phyloP scores from a whole-genome alignment of 2,113 vertebrate species.

The Sorex fumeus region DNA sequence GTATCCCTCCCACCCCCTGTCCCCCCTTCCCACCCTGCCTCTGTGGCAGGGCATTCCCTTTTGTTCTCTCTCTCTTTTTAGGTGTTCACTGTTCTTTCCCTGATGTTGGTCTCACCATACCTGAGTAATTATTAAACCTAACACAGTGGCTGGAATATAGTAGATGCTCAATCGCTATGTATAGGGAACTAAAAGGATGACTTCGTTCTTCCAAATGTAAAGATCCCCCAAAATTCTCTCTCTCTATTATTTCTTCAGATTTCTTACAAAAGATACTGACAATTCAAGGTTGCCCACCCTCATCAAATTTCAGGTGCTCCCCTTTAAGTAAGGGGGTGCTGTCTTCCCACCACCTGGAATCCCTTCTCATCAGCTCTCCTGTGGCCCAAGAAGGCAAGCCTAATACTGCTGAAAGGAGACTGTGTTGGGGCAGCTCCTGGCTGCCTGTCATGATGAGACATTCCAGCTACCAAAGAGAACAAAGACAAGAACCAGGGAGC shows the following conservation, averaged over 20 bases:
- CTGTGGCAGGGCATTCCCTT: too few species aligned
- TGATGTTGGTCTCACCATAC: neutral
- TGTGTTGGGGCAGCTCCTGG: constrained; percentile 70
- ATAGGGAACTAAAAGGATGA: neutral
- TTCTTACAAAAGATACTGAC: constrained; percentile 20
- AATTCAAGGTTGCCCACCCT: accelerated
- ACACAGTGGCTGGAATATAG: neutral
- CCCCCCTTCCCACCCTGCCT: too few species aligned
- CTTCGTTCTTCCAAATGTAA: neutral
- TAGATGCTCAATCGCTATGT: neutral
- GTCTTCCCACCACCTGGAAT: neutral
- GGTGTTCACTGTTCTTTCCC: too few species aligned
- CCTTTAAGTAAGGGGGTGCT: neutral
- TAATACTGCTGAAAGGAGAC: constrained; percentile 39
- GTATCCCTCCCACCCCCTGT: too few species aligned
- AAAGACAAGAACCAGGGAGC: constrained; percentile 68
- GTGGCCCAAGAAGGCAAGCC: constrained; percentile 39
- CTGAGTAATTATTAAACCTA: neutral
- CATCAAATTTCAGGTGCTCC: neutral
- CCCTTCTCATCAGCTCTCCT: neutral
- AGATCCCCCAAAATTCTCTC: neutral
- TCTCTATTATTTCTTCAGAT: neutral
- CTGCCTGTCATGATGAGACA: constrained; percentile 76
- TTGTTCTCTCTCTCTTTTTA: too few species aligned
- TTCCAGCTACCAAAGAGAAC: constrained; percentile 75